Base-by-base conservation (phyloP, 2,113 vertebrate genomes). In the Phrynosoma platyrhinos region DNA sequence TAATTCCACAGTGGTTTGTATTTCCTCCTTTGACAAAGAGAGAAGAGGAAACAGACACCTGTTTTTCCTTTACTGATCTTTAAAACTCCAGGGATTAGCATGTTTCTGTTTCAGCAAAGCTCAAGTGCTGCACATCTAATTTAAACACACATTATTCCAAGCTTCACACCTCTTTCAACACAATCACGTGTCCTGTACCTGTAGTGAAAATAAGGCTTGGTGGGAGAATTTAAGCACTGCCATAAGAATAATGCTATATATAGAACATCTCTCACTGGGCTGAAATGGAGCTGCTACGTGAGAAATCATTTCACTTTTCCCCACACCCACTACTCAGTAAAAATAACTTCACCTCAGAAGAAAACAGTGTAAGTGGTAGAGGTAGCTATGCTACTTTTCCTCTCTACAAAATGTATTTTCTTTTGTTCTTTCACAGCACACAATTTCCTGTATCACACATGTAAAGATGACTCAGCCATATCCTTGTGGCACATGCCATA, bases 11-110 rank as follows among this genome's bases (percentile, higher is more conserved):
- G 36, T 77, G 87, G 81, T 93, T 88, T 68, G 88, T 87, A 89
- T 76, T 80, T 90, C 88, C 81, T 79, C 30, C 36, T 81, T 78
- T 90, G 87, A 58, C 53, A 82, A 1, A 90, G 74, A 79, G 25
- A 25, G 85, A 80, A 87, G 79, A 91, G 32, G 77, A 53, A 89
- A 47, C 3, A 84, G 91, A 13, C 62, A 58, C 81, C 58, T 82
- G 25, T 1, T 90, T 90, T 86, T 78, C 52, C 79, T 92, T 85
- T 75, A 91, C 16, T 53, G 40, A 86, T 79, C 77, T 68, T 0
- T 72, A 90, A 75, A 85, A 71, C 88, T 88, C 85, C 1, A 1
- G 91, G 68, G 90, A 69, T 90, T 82, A 87, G 55, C 89, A 90
- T 86, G 77, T 55, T 42, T 91, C 91, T 89, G 52, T 77, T 93